A percentile compares a stretch with the other conserved stretches of the same genome.
phyloP scores from a whole-genome alignment of 2,113 vertebrate species.

The Nanorana parkeri region DNA sequence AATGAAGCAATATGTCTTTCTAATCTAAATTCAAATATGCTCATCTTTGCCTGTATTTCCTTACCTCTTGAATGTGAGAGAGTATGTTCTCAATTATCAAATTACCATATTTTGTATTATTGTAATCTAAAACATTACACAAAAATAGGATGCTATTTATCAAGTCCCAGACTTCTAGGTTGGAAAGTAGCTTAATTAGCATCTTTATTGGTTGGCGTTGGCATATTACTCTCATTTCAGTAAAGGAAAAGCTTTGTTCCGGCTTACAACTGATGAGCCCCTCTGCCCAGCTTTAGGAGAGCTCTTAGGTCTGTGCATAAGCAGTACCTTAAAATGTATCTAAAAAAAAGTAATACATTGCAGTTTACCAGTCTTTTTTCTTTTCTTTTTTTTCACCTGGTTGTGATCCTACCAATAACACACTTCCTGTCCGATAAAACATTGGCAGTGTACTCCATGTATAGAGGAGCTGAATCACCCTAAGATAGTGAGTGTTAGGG shows the following conservation, averaged over 20 bases:
- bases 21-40: slow-evolving; percentile 56
- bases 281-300: background rate
- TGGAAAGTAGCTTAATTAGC: slow-evolving; percentile 54
- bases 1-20: slow-evolving; percentile 50
- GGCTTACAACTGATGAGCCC: slow-evolving; percentile 1
- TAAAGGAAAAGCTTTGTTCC: slow-evolving; percentile 8
- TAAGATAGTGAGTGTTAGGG: too few species aligned
- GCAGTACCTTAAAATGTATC: too few species aligned
- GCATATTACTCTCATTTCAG: slow-evolving; percentile 31
- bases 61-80: slow-evolving; percentile 52
- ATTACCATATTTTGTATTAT: slow-evolving; percentile 57
- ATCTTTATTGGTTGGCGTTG: slow-evolving; percentile 49
- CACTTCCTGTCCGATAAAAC: too few species aligned
- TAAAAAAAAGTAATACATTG: too few species aligned
- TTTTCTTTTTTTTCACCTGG: too few species aligned
- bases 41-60: slow-evolving; percentile 39
- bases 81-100: slow-evolving; percentile 56
- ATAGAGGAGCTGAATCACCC: too few species aligned
- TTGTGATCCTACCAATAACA: too few species aligned
- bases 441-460: too few species aligned
- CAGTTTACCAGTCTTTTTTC: too few species aligned
- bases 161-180: slow-evolving; percentile 30
- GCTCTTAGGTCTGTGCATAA: background rate
- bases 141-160: slow-evolving; percentile 49
- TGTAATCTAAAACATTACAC: slow-evolving; percentile 48